Conservation (phyloP, 2,113 vertebrate genomes). For the Edolisoma coerulescens region DNA sequence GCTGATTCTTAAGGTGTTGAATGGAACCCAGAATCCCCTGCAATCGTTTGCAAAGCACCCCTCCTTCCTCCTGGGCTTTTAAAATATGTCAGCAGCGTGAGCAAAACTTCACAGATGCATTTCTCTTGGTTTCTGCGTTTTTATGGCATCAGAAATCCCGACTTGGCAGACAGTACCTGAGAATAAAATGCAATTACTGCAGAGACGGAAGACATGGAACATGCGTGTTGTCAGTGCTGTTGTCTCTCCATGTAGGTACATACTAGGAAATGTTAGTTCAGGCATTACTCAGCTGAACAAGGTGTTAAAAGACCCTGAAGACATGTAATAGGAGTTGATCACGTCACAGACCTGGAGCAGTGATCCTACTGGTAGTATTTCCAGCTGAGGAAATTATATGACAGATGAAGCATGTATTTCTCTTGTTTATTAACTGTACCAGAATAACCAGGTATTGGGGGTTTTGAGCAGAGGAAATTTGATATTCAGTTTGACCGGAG, state of each 20-base stretch:
- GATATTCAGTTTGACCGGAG: not conserved
- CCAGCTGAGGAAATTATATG: not conserved
- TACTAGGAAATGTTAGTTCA: not conserved
- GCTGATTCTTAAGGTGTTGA: not conserved
- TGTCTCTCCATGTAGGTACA: not conserved
- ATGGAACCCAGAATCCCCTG: not conserved
- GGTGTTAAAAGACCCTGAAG: not conserved
- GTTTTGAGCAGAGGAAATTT: not conserved
- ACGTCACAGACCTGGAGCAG: not conserved
- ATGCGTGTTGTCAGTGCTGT: not conserved
- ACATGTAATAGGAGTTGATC: not conserved
- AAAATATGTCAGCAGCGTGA: not conserved
- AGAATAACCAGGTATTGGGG: not conserved
- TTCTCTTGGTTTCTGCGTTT: not conserved
- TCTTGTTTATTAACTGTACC: not conserved
- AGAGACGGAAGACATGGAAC: fast-evolving
- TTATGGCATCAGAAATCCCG: not conserved
- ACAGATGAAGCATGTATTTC: not conserved
- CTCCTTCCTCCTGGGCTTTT: not conserved
- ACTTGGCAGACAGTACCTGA: not conserved
- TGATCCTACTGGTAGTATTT: not conserved
- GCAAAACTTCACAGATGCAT: not conserved
- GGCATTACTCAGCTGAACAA: not conserved
- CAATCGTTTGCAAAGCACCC: not conserved
- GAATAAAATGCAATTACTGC: not conserved